Evolutionary conservation across 2,888 invertebrate species (phyloP).

Genomic region (Anaspis maculata): DNA sequence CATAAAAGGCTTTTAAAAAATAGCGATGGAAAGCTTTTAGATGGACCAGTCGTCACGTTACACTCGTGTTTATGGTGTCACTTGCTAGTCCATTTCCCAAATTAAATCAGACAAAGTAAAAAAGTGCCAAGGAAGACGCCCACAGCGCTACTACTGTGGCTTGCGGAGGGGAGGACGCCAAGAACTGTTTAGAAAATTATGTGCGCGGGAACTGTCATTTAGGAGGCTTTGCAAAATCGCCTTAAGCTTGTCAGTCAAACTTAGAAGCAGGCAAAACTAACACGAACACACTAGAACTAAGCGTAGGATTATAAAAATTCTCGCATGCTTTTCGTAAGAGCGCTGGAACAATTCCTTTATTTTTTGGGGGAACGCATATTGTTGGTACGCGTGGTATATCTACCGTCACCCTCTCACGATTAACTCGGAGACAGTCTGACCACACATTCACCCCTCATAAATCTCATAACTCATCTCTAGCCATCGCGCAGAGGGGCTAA

Average conservation of each 20-base stretch:
- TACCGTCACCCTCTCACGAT: constrained; percentile 23
- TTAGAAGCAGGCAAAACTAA: too few relatives aligned
- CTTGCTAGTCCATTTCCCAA: constrained; percentile 38
- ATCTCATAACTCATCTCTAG: constrained; percentile 18
- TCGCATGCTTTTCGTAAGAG: constrained; percentile 11
- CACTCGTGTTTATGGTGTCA: constrained; percentile 29
- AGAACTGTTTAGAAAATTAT: not conserved
- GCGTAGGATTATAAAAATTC: constrained; percentile 7
- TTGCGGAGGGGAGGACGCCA: not conserved
- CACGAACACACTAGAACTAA: too few relatives aligned
- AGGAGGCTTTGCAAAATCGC: too few relatives aligned
- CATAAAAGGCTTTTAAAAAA: constrained; percentile 16
- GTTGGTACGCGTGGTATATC: constrained; percentile 10
- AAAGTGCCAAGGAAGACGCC: constrained; percentile 16
- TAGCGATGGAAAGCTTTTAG: constrained; percentile 29
- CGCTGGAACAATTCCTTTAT: constrained; percentile 18
- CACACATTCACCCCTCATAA: constrained; percentile 17
- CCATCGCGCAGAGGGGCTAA: constrained; percentile 8
- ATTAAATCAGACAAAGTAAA: constrained; percentile 37
- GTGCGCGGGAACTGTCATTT: too few relatives aligned
- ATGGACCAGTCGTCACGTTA: constrained; percentile 35
- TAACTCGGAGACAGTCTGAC: constrained; percentile 20
- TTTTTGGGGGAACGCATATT: constrained; percentile 14
- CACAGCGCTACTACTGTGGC: constrained; percentile 9
- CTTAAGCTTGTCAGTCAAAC: too few relatives aligned